phyloP scores from a whole-genome alignment of 2,113 vertebrate species.

The Aix galericulata region DNA sequence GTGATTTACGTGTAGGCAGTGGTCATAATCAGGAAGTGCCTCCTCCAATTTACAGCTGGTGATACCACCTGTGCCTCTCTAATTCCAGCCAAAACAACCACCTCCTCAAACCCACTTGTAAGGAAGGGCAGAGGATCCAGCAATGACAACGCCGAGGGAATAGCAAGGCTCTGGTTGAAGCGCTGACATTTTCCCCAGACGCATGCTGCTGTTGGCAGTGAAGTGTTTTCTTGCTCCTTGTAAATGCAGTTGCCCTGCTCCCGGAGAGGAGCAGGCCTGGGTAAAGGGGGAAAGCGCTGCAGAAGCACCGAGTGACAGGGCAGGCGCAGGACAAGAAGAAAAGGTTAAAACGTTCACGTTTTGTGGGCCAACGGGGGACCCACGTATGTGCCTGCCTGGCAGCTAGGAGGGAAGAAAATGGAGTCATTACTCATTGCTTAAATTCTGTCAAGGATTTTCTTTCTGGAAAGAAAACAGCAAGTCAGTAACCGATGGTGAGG shows the following conservation, averaged over 20 bases:
- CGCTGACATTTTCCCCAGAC: constrained; percentile 26
- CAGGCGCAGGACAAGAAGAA: background rate
- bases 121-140: constrained; percentile 60
- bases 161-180: background rate
- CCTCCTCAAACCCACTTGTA: constrained; percentile 61
- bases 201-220: background rate
- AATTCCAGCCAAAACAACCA: constrained; percentile 73
- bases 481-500: background rate
- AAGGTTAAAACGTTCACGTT: background rate
- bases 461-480: constrained; percentile 17
- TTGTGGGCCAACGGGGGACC: background rate
- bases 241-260: background rate
- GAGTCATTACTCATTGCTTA: constrained; percentile 16
- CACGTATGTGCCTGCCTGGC: accelerated
- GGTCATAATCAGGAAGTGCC: constrained; percentile 72
- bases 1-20: constrained; percentile 59
- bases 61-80: constrained; percentile 69
- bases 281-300: background rate
- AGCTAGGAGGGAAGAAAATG: constrained; percentile 14
- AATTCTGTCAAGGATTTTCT: constrained; percentile 39
- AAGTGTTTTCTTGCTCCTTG: background rate
- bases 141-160: constrained; percentile 33
- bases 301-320: background rate
- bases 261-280: background rate
- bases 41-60: constrained; percentile 75